Evolutionary conservation across 1,140 invertebrate species (phyloP).

Genomic region (Cydia fagiglandana): DNA sequence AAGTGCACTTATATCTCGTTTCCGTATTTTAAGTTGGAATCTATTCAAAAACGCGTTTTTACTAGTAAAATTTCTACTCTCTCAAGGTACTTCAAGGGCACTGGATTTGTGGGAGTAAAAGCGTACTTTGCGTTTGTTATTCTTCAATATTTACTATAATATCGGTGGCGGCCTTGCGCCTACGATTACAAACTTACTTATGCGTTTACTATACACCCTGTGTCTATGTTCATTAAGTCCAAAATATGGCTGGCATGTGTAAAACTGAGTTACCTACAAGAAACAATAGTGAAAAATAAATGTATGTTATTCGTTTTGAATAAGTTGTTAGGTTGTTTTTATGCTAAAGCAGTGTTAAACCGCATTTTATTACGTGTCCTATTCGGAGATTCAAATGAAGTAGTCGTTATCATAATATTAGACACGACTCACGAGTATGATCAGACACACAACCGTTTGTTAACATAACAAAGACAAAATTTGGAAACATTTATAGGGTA

Average conservation of each 20-base stretch:
- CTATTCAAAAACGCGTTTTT: too few relatives aligned
- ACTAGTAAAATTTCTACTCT: too few relatives aligned
- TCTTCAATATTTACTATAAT: neutral
- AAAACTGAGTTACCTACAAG: neutral
- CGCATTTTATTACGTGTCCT: neutral
- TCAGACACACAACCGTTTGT: neutral
- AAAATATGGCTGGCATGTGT: neutral
- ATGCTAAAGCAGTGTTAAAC: neutral
- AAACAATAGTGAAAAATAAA: neutral
- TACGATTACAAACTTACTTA: neutral
- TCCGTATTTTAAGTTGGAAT: too few relatives aligned
- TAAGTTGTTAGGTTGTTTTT: neutral
- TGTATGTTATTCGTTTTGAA: slow-evolving; percentile 1
- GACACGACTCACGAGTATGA: neutral
- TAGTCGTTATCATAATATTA: neutral
- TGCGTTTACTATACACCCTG: slow-evolving; percentile 28
- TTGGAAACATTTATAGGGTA: neutral
- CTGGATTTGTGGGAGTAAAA: too few relatives aligned
- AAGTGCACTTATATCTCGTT: too few relatives aligned
- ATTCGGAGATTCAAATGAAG: neutral
- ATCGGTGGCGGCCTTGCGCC: neutral
- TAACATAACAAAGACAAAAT: neutral
- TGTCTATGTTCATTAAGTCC: neutral
- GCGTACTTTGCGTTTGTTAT: neutral
- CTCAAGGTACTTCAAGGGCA: too few relatives aligned